Conservation (phyloP, 1,140 invertebrate species). For the Drosophila burlai region DNA sequence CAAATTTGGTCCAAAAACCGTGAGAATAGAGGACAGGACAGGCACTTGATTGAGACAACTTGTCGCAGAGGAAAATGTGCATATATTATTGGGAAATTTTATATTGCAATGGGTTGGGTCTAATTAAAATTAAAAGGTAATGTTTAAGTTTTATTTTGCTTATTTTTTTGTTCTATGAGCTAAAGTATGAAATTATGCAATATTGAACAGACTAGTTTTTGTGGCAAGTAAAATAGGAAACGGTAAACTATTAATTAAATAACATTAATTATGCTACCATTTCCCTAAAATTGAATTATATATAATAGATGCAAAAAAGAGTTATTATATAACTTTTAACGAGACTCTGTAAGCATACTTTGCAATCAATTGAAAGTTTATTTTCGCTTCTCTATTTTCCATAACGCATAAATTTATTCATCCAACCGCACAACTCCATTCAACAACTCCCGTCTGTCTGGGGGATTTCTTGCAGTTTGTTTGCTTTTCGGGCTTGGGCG, state of each 20-base stretch:
- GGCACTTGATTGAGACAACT: slow-evolving; percentile 47
- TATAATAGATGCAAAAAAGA: not conserved
- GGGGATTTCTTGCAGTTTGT: slow-evolving; percentile 43
- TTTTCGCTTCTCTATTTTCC: not conserved
- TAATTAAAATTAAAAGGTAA: slow-evolving; percentile 4
- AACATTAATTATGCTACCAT: not conserved
- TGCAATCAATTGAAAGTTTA: slow-evolving; percentile 5
- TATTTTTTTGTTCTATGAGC: not conserved
- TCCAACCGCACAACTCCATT: slow-evolving; percentile 36
- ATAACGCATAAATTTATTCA: slow-evolving; percentile 12
- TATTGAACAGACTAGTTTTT: not conserved
- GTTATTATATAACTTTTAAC: slow-evolving; percentile 1
- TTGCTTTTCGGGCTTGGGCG: slow-evolving; percentile 69
- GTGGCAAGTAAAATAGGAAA: not conserved
- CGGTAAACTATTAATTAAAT: not conserved
- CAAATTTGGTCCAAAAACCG: slow-evolving; percentile 63
- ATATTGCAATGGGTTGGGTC: not conserved
- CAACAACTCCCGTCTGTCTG: slow-evolving; percentile 5
- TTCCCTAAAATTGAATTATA: not conserved
- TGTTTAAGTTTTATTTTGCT: no score
- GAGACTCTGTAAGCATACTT: not conserved
- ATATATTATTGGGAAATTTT: slow-evolving; percentile 14
- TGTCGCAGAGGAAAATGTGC: slow-evolving; percentile 16
- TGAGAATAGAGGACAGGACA: slow-evolving; percentile 64
- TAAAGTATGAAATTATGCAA: not conserved